These are phyloP conservation scores for Cremastobaeus sp. DNA, from an alignment of 2,888 invertebrate genomes.

Conservation along the genomic window DNA sequence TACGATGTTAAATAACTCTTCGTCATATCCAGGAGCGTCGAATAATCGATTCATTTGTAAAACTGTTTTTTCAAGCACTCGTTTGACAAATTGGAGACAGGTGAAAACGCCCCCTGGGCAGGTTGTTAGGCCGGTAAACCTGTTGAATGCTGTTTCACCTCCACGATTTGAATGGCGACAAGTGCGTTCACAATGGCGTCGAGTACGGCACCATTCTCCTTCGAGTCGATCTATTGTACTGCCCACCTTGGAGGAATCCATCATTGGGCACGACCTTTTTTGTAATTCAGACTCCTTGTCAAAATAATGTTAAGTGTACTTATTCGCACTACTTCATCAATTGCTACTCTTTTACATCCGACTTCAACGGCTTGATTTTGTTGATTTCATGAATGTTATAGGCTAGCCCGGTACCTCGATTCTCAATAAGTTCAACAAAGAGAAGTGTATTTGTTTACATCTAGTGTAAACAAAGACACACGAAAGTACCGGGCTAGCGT, in stretches of 20 bases:
- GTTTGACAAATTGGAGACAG: constrained; percentile 18
- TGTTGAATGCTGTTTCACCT: constrained; percentile 50
- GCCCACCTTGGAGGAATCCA: constrained; percentile 18
- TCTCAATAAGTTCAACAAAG: too few relatives aligned
- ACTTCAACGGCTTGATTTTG: too few relatives aligned
- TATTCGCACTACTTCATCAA: too few relatives aligned
- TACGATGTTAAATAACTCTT: too few relatives aligned
- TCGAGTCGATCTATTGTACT: constrained; percentile 43
- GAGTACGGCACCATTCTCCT: constrained; percentile 31
- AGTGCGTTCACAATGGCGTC: constrained; percentile 59
- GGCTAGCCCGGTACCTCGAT: too few relatives aligned
- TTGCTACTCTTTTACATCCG: too few relatives aligned
- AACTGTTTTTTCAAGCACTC: constrained; percentile 25
- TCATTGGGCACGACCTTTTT: constrained; percentile 27
- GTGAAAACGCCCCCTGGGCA: constrained; percentile 14
- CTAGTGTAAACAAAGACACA: too few relatives aligned
- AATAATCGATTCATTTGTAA: neutral
- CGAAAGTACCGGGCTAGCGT: too few relatives aligned
- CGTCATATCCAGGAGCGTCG: neutral
- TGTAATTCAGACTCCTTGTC: neutral
- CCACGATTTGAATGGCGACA: constrained; percentile 58
- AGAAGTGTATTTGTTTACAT: too few relatives aligned
- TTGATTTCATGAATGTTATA: too few relatives aligned
- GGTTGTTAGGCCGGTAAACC: constrained; percentile 43
- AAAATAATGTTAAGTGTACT: constrained; percentile 28